phyloP scores from a whole-genome alignment of 2,797 vertebrate species.

The Pseudocheirus occidentalis region DNA sequence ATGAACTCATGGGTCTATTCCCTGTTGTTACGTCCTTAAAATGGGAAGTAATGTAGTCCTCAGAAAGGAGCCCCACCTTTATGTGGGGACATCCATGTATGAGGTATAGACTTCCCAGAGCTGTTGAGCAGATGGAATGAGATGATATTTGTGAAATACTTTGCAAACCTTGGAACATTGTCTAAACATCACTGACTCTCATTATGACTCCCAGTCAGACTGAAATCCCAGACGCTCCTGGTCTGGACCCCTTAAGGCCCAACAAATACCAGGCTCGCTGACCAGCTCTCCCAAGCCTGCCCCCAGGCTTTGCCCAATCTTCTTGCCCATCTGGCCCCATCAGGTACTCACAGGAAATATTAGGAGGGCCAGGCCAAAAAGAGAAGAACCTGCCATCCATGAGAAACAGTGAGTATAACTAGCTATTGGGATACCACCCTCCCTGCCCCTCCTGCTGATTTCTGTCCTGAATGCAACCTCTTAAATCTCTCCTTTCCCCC shows the following conservation, averaged over 20 bases:
- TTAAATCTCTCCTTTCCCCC: not conserved
- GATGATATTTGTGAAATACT: not conserved
- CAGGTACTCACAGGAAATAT: not conserved
- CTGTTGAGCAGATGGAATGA: not conserved
- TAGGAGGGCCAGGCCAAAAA: not conserved
- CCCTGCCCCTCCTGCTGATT: not conserved
- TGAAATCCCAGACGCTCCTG: not conserved
- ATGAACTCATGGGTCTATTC: not conserved
- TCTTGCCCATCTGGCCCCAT: not conserved
- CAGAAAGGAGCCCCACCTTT: not conserved
- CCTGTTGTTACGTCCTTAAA: not conserved
- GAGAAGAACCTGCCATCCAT: not conserved
- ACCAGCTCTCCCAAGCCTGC: not conserved
- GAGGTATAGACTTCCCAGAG: not conserved
- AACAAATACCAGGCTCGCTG: not conserved
- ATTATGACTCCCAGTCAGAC: not conserved
- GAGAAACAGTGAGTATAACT: not conserved
- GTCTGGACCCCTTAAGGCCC: not conserved
- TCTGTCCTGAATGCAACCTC: not conserved
- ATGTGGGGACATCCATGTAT: too few species aligned
- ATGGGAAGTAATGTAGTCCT: not conserved
- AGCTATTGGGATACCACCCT: not conserved
- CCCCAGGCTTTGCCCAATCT: not conserved
- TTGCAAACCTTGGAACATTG: not conserved
- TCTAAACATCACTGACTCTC: not conserved